These are phyloP conservation scores for Bombus sylvicola DNA, from an alignment of 1,140 invertebrate genomes.

Conservation along the genomic window DNA sequence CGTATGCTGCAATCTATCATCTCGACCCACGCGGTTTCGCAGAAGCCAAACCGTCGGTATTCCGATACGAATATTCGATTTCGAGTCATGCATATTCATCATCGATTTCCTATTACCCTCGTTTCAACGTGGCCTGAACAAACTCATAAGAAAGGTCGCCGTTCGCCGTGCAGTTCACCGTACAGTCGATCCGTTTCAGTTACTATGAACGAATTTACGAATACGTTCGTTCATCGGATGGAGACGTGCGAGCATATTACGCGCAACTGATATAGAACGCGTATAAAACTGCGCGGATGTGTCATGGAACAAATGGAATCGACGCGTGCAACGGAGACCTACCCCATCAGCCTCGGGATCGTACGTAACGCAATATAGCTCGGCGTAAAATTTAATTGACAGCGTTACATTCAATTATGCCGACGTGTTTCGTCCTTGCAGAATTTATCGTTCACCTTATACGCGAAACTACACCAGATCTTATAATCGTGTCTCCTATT, in stretches of 20 bases:
- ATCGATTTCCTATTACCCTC: not conserved
- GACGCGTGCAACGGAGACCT: not conserved
- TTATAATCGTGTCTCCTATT: not conserved
- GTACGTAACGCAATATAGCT: conserved; percentile 23
- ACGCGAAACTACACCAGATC: conserved; percentile 18
- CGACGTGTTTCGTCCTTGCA: conserved; percentile 41
- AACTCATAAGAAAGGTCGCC: conserved; percentile 2
- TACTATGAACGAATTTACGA: not conserved
- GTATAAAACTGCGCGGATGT: not conserved
- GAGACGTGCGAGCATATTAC: not conserved
- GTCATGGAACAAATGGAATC: conserved; percentile 35
- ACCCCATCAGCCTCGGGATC: not conserved
- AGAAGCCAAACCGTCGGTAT: not conserved
- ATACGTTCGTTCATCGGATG: not conserved
- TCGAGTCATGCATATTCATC: not conserved
- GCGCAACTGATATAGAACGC: not conserved
- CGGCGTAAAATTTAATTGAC: conserved; percentile 64
- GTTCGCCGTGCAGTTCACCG: not conserved
- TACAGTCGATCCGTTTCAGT: not conserved
- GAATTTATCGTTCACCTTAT: conserved; percentile 28
- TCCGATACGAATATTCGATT: not conserved
- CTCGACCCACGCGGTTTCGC: not conserved
- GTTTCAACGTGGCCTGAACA: not conserved
- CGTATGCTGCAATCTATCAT: not conserved
- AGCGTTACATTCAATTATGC: conserved; percentile 61